Base-by-base conservation (phyloP, 1,140 invertebrate genomes). In the Caerostris darwini region DNA sequence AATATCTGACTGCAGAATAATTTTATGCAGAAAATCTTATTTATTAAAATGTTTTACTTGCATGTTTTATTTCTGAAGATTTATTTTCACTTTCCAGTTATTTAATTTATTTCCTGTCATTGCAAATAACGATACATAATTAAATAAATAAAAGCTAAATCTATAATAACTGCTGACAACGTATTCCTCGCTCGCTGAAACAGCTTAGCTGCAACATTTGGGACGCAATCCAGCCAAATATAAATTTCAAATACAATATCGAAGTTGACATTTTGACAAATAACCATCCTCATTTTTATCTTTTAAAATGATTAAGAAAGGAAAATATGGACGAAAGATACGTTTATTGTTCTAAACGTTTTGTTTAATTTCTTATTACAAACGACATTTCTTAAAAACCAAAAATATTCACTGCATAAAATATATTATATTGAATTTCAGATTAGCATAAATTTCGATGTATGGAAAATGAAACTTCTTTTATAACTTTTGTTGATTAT, bases 211-310 rank as follows among this genome's bases (percentile, higher is more conserved):
- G 1, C 19, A 19, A 77, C 19, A 50, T 34, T 34, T 77, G 8
- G 34, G 50, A 77, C 50, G 34, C 34, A 77, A 77, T 77, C 19
- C 8, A 77, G 19, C 50, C 12, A 77, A 77, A 58, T 85, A 57
- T 57, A n/a, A 85, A 56, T 85, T 17, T 58, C 57, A 85, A 14
- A 85, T 8, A 57, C n/a, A 58, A 58, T 34, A 85, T 85, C 7
- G 17, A 57, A n/a, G 54, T 85, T 85, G 82, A 85, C 82, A 85
- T 17, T 85, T 85, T 58, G 82, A 85, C 82, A 85, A 85, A 85
- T n/a, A 19, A 17, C 50, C 82, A 56, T 57, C 19, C 82, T 56
- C 71, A 14, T 56, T 58, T 85, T 34, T 12, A 19, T 17, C 19
- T 17, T 56, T 58, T 85, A n/a, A 85, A 85, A 57, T 85, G 82